Evolutionary conservation across 1,140 invertebrate species (phyloP).

Genomic region (Battus philenor): DNA sequence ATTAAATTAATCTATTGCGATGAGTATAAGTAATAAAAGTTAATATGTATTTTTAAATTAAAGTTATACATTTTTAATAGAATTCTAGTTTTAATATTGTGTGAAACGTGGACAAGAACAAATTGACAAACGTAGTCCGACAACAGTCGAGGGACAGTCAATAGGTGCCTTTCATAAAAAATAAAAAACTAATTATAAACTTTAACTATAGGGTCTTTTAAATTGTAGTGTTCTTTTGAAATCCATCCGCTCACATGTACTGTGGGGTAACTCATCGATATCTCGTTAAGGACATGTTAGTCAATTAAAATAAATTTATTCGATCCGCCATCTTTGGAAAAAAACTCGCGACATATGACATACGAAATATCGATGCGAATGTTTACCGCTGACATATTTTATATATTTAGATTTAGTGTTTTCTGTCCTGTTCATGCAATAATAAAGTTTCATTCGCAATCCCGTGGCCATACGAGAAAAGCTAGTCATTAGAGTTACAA

Average conservation of each 20-base stretch:
- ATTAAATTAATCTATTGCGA: too few species aligned
- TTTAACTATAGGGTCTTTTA: constrained; percentile 47
- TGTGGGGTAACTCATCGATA: constrained; percentile 28
- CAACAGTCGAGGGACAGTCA: constrained; percentile 57
- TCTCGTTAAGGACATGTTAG: constrained; percentile 10
- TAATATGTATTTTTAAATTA: too few species aligned
- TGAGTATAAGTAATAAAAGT: too few species aligned
- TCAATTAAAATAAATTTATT: constrained; percentile 11
- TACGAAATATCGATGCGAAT: not conserved
- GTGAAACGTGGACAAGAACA: constrained; percentile 51
- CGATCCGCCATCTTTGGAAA: constrained; percentile 7
- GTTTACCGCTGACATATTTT: constrained; percentile 3
- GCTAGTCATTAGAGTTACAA: constrained; percentile 70
- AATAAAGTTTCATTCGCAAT: constrained; percentile 31
- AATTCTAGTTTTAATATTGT: too few species aligned
- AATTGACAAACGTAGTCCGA: constrained; percentile 45
- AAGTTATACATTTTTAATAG: too few species aligned
- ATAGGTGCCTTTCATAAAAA: constrained; percentile 72
- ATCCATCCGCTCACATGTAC: constrained; percentile 52
- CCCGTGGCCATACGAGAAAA: constrained; percentile 65
- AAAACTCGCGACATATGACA: not conserved
- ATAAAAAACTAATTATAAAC: constrained; percentile 47
- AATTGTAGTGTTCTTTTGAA: constrained; percentile 60
- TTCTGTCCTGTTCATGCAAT: constrained; percentile 11
- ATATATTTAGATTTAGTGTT: constrained; percentile 8